Base-by-base conservation (phyloP, 2,888 invertebrate species). In the Shargacucullia verbasci region DNA sequence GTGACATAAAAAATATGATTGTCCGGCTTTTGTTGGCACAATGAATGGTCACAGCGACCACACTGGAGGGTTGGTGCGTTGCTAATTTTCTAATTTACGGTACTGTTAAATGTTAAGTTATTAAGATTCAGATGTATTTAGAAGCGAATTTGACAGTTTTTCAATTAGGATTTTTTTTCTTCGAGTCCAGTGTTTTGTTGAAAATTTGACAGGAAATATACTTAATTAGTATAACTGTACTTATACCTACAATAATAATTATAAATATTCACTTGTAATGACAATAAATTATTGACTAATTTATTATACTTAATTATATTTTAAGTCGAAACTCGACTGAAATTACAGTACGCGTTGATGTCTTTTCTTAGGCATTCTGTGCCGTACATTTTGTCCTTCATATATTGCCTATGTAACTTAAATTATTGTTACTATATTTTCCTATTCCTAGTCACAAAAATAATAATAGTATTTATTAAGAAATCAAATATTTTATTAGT, bases 51-150 rank as follows among this genome's bases (percentile, higher is more conserved):
- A 73, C 59, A 65, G 56, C 82, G 90, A 92, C 92, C 92, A 92
- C 93, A 94, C 90, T 82, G 83, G 79, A 82, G 61, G 80, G 79
- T 65, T 84, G 89, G 76, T 83, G 87, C 92, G 90, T 93, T 85
- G 88, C 91, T 87, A 93, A 93, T 92, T 92, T 86, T 83, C 81
- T 77, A 87, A 90, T 91, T 89, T 83, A 80, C 73, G 37, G 53
- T 41, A 59, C 59, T 49, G 11, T 53, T 67, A 10, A 13, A 40
- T 33, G 35, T 39, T n/a, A n/a, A n/a, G n/a, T n/a, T 52, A 29
- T 64, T 56, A 27, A 20, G 39, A 54, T 56, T 52, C 44, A 25
- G 15, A 41, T 55, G 29, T 33, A 13, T 25, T 62, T 34, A 11
- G 35, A 46, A 27, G n/a, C 13, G 1, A 20, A 13, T 40, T 43